phyloP scores from a whole-genome alignment of 2,113 vertebrate species.

The Symphodus melops region DNA sequence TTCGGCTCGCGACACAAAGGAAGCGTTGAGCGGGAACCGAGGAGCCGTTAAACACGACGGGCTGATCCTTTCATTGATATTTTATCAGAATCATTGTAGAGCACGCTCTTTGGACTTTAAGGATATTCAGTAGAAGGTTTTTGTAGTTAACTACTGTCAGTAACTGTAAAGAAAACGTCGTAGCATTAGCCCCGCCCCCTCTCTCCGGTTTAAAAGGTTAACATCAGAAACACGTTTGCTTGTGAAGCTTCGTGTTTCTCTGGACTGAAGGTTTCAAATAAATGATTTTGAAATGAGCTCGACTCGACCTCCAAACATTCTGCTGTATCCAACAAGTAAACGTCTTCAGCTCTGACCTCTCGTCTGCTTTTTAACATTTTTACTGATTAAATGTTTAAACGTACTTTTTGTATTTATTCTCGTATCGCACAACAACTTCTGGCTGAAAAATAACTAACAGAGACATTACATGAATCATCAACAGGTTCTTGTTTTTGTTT shows the following conservation, averaged over 20 bases:
- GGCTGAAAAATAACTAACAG: too few species aligned
- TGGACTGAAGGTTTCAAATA: background rate
- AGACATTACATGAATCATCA: background rate
- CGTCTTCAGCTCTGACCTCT: constrained; percentile 30
- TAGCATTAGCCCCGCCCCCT: constrained; percentile 18
- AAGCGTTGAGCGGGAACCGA: too few species aligned
- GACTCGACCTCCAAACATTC: constrained; percentile 46
- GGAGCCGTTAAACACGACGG: background rate
- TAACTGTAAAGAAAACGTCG: constrained; percentile 12
- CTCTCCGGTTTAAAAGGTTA: constrained; percentile 8
- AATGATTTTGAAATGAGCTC: constrained; percentile 5
- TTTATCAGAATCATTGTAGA: too few species aligned
- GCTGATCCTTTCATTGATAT: background rate
- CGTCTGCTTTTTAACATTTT: constrained; percentile 9
- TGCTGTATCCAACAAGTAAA: constrained; percentile 61
- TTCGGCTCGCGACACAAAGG: background rate
- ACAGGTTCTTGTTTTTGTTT: too few species aligned
- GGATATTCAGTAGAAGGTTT: constrained; percentile 4
- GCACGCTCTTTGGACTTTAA: background rate
- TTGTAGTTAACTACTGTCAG: constrained; percentile 12
- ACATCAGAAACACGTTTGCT: background rate
- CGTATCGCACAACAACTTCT: too few species aligned
- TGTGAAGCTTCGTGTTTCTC: background rate
- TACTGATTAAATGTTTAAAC: too few species aligned
- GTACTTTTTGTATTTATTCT: too few species aligned